Evolutionary conservation across 2,888 invertebrate genomes (phyloP), one percentile per base, ranked within the genome.

Genomic region (Caenorhabditis sp.): DNA sequence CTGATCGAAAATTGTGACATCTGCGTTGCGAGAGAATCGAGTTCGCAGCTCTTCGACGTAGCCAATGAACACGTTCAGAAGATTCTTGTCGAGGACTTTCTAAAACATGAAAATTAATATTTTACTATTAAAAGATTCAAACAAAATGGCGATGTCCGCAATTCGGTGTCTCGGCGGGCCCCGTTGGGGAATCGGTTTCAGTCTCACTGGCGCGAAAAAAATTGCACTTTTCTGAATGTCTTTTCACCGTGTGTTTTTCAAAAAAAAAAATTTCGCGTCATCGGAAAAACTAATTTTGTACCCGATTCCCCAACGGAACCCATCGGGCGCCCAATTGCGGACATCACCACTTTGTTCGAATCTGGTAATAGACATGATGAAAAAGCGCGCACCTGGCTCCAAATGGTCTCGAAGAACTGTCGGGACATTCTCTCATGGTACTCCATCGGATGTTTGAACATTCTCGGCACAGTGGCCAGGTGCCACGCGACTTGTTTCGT

Each of bases 361-460:
- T n/a, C n/a, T n/a, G n/a, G n/a, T n/a, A n/a, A n/a, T n/a, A n/a
- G n/a, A n/a, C n/a, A n/a, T n/a, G n/a, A n/a, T n/a, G n/a, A n/a
- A n/a, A n/a, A n/a, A n/a, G n/a, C n/a, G n/a, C n/a, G 20, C 18
- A 71, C 72, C 35, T 64, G 44, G 2, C 13, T 55, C 40, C 40
- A 69, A 9, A 77, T 11, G 11, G 58, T 22, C 28, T 68, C 58
- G 11, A 82, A 47, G 35, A 82, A 82, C 28, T 82, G 78, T 2
- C 70, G 58, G 24, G 65, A 74, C 26, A 82, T 74, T 22, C 53
- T 58, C n/a, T 65, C 50, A 22, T 74, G 78, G 28, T 82, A 82
- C 13, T 55, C 20, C n/a, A 68, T 22, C 18, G 78, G 56, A 6
- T 58, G 40, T 24, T 55, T 62, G 50, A 64, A 70, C 22, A 61